These are phyloP conservation scores for Cerastis rubricosa DNA, from an alignment of 2,888 invertebrate genomes.

Conservation along the genomic window DNA sequence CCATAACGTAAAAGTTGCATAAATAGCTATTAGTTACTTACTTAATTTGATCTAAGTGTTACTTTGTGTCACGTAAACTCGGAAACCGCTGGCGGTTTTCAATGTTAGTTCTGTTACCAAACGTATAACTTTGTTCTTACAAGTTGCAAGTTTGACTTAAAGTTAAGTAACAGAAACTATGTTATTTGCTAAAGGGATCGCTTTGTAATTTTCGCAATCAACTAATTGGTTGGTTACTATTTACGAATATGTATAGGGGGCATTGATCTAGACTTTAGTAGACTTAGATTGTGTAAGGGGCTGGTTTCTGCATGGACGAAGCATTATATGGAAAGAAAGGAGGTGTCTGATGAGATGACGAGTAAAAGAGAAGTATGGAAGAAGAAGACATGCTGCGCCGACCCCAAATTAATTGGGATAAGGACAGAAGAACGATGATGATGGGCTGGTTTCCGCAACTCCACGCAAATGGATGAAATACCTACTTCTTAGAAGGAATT, in stretches of 20 bases:
- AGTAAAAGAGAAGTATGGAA: too few species aligned
- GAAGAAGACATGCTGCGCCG: too few species aligned
- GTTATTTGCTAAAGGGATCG: neutral
- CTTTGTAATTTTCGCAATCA: slow-evolving; percentile 20
- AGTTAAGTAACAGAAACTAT: slow-evolving; percentile 31
- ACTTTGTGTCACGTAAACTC: slow-evolving; percentile 13
- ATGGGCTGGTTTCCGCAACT: neutral
- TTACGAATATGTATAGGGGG: neutral
- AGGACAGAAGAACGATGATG: too few species aligned
- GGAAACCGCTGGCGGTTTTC: slow-evolving; percentile 15
- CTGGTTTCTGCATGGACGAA: neutral
- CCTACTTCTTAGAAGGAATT: too few species aligned
- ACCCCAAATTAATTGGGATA: too few species aligned
- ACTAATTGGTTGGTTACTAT: neutral
- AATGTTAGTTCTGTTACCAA: slow-evolving; percentile 32
- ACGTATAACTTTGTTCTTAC: slow-evolving; percentile 32
- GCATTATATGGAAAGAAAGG: too few species aligned
- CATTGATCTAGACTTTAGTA: neutral
- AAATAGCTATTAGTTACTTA: too few species aligned
- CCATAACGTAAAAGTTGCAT: too few species aligned
- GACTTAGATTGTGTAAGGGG: neutral
- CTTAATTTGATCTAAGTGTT: slow-evolving; percentile 13
- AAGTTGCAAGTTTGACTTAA: slow-evolving; percentile 11
- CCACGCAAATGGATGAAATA: neutral
- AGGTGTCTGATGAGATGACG: too few species aligned